phyloP scores from a whole-genome alignment of 2,113 vertebrate species.

The Gavialis gangeticus region DNA sequence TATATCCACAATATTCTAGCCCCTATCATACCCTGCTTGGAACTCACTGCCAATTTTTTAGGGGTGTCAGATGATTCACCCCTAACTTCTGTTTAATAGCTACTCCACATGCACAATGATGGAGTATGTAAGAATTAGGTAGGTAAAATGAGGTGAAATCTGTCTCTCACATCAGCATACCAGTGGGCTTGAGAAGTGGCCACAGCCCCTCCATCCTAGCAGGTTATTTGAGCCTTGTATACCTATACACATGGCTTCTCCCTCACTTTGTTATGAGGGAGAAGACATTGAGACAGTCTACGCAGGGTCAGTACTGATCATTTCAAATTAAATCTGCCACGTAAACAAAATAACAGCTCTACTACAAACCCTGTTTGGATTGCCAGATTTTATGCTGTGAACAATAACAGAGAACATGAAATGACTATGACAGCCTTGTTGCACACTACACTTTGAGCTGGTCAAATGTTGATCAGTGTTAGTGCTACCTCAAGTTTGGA shows the following conservation, averaged over 20 bases:
- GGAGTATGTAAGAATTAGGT: neutral
- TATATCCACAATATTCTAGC: no score
- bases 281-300: neutral
- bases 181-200: neutral
- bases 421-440: neutral
- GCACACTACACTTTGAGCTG: no score
- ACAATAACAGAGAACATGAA: neutral
- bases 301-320: neutral
- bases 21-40: no score
- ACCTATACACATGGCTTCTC: neutral
- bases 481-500: no score
- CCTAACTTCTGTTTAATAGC: neutral
- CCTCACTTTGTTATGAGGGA: no score
- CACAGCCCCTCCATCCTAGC: neutral
- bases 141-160: neutral
- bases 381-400: neutral
- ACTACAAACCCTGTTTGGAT: neutral
- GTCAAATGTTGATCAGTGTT: no score
- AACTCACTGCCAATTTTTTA: no score
- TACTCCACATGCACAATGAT: neutral
- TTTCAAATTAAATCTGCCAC: neutral
- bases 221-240: neutral
- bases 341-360: neutral
- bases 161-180: neutral
- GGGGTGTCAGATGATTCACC: no score